Percentiles rank a stretch among this genome's conserved stretches.
Conservation (phyloP, 2,888 invertebrate species). For the Tineola bisselliella region DNA sequence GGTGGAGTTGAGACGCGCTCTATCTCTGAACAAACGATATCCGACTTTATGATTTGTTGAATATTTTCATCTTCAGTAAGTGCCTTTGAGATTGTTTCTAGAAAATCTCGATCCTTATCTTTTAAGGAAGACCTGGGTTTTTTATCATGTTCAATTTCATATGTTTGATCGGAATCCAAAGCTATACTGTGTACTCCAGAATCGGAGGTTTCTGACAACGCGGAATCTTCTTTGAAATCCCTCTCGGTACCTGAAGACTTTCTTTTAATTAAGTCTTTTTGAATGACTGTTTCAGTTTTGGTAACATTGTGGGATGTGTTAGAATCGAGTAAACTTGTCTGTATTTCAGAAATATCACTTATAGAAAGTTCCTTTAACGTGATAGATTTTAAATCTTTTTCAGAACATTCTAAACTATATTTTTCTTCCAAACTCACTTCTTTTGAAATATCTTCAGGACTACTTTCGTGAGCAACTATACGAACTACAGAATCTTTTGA, state of each 20-base stretch:
- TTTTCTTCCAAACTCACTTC: constrained; percentile 58
- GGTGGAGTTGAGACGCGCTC: constrained; percentile 71
- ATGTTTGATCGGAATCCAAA: constrained; percentile 25
- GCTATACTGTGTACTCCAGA: constrained; percentile 40
- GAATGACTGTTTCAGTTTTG: not conserved
- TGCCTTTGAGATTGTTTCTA: constrained; percentile 34
- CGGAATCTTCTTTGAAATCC: constrained; percentile 33
- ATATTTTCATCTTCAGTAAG: constrained; percentile 30
- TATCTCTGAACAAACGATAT: constrained; percentile 29
- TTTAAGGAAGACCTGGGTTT: constrained; percentile 19
- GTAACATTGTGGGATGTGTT: not conserved
- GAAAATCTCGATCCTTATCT: constrained; percentile 33
- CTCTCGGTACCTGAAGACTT: constrained; percentile 16
- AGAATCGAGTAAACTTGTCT: not conserved
- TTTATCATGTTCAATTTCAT: constrained; percentile 18
- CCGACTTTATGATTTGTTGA: constrained; percentile 56
- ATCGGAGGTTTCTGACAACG: constrained; percentile 35
- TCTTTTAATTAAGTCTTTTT: constrained; percentile 23
- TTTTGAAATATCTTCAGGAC: constrained; percentile 54
- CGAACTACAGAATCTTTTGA: not conserved
- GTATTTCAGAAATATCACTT: not conserved
- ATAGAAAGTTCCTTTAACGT: not conserved
- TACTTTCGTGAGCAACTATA: constrained; percentile 26
- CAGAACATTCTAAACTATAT: constrained; percentile 47
- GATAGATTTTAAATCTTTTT: constrained; percentile 28